A percentile compares a stretch with the other conserved stretches of the same genome.
Evolutionary conservation across 2,797 vertebrate species (phyloP).

Genomic region (Acrocephalus scirpaceus): DNA sequence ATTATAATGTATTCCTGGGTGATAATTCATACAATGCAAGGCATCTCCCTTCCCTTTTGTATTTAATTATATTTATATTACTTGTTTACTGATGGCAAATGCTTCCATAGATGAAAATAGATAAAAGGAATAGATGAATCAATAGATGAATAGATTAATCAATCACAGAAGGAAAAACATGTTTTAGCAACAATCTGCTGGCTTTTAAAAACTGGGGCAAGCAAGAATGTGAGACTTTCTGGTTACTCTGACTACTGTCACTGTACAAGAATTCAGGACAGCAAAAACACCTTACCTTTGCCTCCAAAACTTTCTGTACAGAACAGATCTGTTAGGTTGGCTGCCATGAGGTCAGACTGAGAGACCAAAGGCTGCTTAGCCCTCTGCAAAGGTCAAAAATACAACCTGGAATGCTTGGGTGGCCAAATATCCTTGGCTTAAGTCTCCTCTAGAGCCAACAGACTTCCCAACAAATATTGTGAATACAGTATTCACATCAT

Average conservation of each 20-base stretch:
- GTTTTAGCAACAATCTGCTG: not conserved
- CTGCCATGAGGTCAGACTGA: not conserved
- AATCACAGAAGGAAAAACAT: not conserved
- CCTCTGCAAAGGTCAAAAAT: not conserved
- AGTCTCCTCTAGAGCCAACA: not conserved
- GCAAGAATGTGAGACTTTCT: not conserved
- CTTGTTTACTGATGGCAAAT: slow-evolving; percentile 47
- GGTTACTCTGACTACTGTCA: not conserved
- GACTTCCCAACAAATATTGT: not conserved
- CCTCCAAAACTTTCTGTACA: not conserved
- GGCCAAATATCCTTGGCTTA: not conserved
- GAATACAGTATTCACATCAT: not conserved
- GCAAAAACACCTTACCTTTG: not conserved
- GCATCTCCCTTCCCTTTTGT: not conserved
- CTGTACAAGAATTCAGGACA: not conserved
- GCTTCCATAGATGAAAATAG: slow-evolving; percentile 27
- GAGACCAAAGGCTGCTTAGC: not conserved
- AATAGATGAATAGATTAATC: slow-evolving; percentile 2
- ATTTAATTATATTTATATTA: slow-evolving; percentile 29
- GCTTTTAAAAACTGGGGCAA: slow-evolving; percentile 32
- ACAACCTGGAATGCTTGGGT: not conserved
- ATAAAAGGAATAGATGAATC: slow-evolving; percentile 49
- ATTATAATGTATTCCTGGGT: slow-evolving; percentile 25
- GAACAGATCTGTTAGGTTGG: not conserved
- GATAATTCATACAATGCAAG: slow-evolving; percentile 22